phyloP scores from a whole-genome alignment of 2,797 vertebrate genomes.

The Ptychobarbus kaznakovi region DNA sequence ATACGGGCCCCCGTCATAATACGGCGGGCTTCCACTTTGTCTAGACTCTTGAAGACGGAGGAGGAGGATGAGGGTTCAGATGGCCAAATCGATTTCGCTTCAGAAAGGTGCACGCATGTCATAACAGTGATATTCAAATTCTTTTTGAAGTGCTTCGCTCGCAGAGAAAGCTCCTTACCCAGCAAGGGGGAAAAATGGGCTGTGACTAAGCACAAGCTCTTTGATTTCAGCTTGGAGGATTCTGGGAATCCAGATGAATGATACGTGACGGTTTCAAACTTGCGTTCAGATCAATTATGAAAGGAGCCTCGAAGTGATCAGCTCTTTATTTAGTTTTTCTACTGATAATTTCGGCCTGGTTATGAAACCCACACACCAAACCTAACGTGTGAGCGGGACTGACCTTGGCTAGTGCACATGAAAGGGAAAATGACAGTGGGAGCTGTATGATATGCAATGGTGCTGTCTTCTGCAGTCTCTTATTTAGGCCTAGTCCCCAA shows the following conservation, averaged over 20 bases:
- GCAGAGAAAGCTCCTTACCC: neutral
- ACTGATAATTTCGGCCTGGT: neutral
- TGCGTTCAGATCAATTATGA: conserved; percentile 31
- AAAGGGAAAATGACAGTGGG: conserved; percentile 51
- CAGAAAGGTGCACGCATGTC: neutral
- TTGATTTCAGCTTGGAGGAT: conserved; percentile 26
- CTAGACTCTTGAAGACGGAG: conserved; percentile 24
- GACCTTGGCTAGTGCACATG: conserved; percentile 50
- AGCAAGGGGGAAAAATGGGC: neutral
- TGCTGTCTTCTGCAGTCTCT: conserved; percentile 50
- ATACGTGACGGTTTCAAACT: neutral
- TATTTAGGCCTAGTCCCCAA: conserved; percentile 58
- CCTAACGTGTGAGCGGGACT: conserved; percentile 19
- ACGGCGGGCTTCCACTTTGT: conserved; percentile 3
- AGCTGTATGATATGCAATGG: conserved; percentile 45
- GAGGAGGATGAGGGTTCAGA: conserved; percentile 19
- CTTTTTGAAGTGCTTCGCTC: neutral
- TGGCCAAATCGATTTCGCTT: conserved; percentile 12
- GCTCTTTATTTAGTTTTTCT: neutral
- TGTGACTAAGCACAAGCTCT: conserved; percentile 29
- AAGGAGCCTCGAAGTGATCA: conserved; percentile 8
- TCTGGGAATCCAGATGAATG: neutral
- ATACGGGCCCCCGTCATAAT: neutral
- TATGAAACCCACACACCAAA: conserved; percentile 3
- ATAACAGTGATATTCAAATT: conserved; percentile 17